Conservation (phyloP, 2,888 invertebrate genomes). For the Aethes cnicana region DNA sequence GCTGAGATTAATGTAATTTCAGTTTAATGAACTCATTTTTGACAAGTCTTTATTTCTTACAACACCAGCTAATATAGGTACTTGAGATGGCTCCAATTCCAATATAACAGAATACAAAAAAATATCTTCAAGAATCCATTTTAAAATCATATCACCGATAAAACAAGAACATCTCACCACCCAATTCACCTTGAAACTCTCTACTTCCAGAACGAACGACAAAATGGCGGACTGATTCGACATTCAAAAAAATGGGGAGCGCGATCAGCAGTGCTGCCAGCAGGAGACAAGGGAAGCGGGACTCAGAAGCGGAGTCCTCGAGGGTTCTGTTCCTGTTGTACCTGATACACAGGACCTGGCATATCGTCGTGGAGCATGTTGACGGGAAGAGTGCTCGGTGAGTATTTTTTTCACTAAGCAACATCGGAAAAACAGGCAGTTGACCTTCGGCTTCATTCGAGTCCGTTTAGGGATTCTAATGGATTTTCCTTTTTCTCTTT, state of each 20-base stretch:
- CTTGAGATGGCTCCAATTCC: too few species aligned
- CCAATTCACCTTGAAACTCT: not conserved
- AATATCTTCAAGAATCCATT: too few species aligned
- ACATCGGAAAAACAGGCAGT: not conserved
- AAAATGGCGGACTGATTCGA: constrained; percentile 45
- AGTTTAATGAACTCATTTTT: too few species aligned
- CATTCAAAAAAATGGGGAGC: constrained; percentile 59
- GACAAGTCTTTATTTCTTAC: too few species aligned
- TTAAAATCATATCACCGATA: too few species aligned
- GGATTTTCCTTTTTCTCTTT: too few species aligned
- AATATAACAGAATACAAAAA: too few species aligned
- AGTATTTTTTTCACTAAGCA: constrained; percentile 12
- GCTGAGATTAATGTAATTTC: too few species aligned
- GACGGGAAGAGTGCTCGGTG: constrained; percentile 81
- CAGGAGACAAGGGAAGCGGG: constrained; percentile 55
- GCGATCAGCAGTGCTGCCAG: constrained; percentile 59
- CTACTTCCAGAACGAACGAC: constrained; percentile 5
- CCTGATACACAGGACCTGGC: constrained; percentile 87
- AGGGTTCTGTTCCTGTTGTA: constrained; percentile 85
- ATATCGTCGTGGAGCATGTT: constrained; percentile 84
- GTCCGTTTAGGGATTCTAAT: too few species aligned
- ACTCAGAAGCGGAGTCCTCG: constrained; percentile 79
- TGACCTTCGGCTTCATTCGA: too few species aligned
- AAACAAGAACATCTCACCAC: too few species aligned
- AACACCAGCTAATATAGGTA: too few species aligned